These are phyloP conservation scores for Ceratotherium simum DNA, from an alignment of 2,113 vertebrate species.

Conservation along the genomic window DNA sequence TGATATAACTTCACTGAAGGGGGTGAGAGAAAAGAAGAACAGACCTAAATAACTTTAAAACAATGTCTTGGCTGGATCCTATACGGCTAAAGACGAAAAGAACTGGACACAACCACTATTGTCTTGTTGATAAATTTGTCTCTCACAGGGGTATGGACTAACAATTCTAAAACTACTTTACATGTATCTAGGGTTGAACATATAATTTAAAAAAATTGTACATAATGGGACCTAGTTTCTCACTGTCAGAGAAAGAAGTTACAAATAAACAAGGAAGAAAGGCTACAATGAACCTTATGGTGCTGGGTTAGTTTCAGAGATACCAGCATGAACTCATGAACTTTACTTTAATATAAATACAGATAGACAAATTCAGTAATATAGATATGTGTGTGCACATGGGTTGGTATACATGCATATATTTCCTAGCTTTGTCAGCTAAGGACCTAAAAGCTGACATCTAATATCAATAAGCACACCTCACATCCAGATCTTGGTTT, in stretches of 20 bases:
- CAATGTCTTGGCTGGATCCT: not conserved
- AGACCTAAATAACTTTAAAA: not conserved
- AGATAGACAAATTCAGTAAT: not conserved
- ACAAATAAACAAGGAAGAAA: not conserved
- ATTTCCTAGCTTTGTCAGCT: not conserved
- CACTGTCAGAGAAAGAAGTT: not conserved
- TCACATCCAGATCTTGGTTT: not conserved
- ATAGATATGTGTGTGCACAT: not conserved
- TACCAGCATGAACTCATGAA: not conserved
- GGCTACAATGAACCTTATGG: not conserved
- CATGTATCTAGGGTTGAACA: not conserved
- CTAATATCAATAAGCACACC: not conserved
- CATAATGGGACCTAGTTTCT: not conserved
- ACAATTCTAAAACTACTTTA: slow-evolving; percentile 24
- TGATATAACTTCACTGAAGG: not conserved
- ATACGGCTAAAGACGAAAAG: not conserved
- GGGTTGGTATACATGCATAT: not conserved
- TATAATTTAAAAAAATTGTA: not conserved
- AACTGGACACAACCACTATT: not conserved
- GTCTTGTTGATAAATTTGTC: not conserved
- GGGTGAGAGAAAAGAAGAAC: not conserved
- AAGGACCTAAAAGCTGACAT: not conserved
- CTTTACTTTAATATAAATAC: not conserved
- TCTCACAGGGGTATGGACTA: not conserved
- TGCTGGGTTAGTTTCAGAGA: not conserved